phyloP scores from a whole-genome alignment of 2,113 vertebrate species.

The Tursiops truncatus region DNA sequence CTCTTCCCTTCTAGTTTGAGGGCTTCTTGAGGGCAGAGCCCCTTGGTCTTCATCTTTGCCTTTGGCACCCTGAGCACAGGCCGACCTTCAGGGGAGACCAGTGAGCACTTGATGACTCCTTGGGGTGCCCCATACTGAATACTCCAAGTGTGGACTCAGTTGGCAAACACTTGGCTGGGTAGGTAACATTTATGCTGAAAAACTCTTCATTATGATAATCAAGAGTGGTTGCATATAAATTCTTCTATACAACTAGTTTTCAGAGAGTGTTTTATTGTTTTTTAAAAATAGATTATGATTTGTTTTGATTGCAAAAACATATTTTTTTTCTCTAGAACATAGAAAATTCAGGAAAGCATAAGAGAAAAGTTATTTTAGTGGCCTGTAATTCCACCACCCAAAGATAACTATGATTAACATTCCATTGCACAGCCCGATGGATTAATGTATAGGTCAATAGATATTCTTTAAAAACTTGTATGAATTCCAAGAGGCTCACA shows the following conservation, averaged over 20 bases:
- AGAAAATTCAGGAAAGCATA: neutral
- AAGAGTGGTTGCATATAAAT: neutral
- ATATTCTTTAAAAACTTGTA: neutral
- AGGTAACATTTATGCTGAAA: neutral
- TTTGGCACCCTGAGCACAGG: neutral
- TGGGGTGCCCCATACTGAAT: neutral
- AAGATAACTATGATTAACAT: neutral
- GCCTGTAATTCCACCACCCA: neutral
- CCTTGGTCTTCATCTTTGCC: neutral
- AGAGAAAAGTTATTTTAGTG: neutral
- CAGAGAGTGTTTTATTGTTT: neutral
- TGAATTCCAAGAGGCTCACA: neutral
- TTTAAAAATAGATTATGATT: neutral
- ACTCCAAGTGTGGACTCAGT: neutral
- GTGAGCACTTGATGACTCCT: neutral
- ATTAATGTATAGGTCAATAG: neutral
- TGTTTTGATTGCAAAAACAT: neutral
- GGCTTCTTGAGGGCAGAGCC: neutral
- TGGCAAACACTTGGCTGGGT: neutral
- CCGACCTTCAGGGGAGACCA: neutral
- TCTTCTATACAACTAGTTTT: neutral
- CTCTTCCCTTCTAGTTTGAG: neutral
- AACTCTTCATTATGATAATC: neutral
- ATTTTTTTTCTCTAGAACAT: neutral
- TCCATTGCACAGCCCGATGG: neutral